Base-by-base conservation (phyloP, 2,888 invertebrate species). In the Ectemnius cavifrons region DNA sequence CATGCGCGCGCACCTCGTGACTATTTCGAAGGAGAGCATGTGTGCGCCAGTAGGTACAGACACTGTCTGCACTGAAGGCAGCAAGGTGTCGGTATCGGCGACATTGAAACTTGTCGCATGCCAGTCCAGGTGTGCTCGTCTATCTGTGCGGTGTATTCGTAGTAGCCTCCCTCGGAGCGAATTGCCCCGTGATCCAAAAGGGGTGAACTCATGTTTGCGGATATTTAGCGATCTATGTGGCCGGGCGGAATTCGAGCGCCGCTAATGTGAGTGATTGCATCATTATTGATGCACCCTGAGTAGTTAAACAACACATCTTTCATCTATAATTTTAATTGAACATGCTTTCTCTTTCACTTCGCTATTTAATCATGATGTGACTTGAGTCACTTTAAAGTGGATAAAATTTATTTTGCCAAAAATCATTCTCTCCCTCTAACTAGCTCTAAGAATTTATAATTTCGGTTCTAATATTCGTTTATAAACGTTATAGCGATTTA, bases 61-160 rank as follows among this genome's bases (percentile, higher is more conserved):
- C 37, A 37, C 2, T 37, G 37, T 11, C 37, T 37, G 11, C 37
- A 8, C 37, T 11, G 8, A 37, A 37, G 11, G 37, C 18, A 56
- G 59, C 63, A 61, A 63, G 62, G 28, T 56, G 46, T 64, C 52
- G 52, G 60, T 60, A 75, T 75, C 76, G 67, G 47, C 70, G 75
- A 73, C 71, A 71, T 64, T 52, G 68, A 28, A 72, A 68, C 45
- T 57, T 63, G 59, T 47, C 37, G 37, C 61, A 58, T 72, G 72
- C 28, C 78, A 83, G 82, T 82, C 59, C 61, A 37, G 70, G 66
- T 72, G 70, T 60, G 71, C 58, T 71, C 71, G 74, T 73, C 69
- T 69, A 61, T 64, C 70, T 14, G 68, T 67, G 67, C 56, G 23
- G 61, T 67, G 13, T 47, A 60, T 20, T 27, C 37, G 37, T 37